Evolutionary conservation across 1,140 invertebrate species (phyloP).

Genomic region (Zophobas atratus): DNA sequence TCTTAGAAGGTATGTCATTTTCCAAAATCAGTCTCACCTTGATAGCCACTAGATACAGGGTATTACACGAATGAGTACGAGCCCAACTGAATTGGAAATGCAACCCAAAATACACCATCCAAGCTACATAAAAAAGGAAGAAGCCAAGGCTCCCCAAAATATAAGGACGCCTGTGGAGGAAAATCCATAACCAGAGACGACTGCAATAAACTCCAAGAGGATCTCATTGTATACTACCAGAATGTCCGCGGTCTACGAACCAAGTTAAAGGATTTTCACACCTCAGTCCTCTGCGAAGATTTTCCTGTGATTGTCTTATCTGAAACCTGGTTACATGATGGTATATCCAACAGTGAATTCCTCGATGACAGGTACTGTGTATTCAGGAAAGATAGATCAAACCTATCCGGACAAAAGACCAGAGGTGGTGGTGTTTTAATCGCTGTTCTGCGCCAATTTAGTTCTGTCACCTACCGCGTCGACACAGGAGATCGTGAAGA

Average conservation of each 20-base stretch:
- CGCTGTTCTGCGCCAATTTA: neutral
- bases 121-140: neutral
- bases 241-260: neutral
- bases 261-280: constrained; percentile 1
- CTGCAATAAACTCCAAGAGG: no score
- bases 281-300: neutral
- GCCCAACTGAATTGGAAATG: no score
- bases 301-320: neutral
- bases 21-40: no score
- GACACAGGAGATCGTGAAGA: no score
- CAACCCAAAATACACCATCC: no score
- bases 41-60: no score
- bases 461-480: neutral
- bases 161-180: neutral
- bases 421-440: constrained; percentile 2
- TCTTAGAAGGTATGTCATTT: no score
- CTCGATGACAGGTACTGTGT: neutral
- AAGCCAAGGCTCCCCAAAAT: neutral
- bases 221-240: no score
- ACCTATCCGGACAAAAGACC: neutral
- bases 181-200: neutral
- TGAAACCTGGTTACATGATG: neutral
- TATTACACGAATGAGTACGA: no score
- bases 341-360: neutral
- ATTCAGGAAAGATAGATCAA: neutral